Evolutionary conservation across 2,888 invertebrate species (phyloP), one percentile per base, ranked within the genome.

Genomic region (Noctuana brunneofusca): DNA sequence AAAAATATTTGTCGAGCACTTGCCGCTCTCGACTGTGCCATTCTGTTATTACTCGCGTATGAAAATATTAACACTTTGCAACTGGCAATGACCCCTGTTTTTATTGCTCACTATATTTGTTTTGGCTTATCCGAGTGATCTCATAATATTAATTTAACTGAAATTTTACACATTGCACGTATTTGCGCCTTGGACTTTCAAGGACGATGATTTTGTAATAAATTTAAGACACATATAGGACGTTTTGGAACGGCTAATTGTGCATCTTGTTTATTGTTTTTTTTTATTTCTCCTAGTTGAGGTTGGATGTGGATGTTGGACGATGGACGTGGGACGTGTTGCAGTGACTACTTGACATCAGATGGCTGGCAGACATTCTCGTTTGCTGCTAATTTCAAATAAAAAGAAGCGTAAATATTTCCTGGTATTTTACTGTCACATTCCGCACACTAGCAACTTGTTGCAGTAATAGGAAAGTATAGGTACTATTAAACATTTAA

Each of bases 1-100:
- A 73, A 80, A 80, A 83, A 81, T 84, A 79, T 86, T 86, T 82
- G 80, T 79, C 68, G 70, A 78, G 70, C 83, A 76, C 84, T 84
- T 69, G 67, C 75, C 72, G 71, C 75, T 72, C 70, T 70, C 68
- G 66, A 65, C 66, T 71, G 68, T 74, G 73, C 69, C 67, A 73
- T 71, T 81, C 79, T 78, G 81, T 82, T 57, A 57, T 63, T 57
- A 46, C 52, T 82, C 78, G 77, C 76, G 75, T 69, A 71, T 64
- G 81, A 83, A 85, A 84, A 84, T 49, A 50, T 48, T 58, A 41
- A 53, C 43, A 12, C 43, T n/a, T 6, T 38, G 11, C 55, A 43
- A 52, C 57, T 55, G 63, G 63, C 57, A 63, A 57, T 57, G 63
- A 63, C 63, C 63, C 24, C 46, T 24, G 50, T 18, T 63, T 43